Percentiles rank a stretch among this genome's conserved stretches.
phyloP scores from a whole-genome alignment of 2,888 invertebrate genomes.

The Hirudinaria manillensis region DNA sequence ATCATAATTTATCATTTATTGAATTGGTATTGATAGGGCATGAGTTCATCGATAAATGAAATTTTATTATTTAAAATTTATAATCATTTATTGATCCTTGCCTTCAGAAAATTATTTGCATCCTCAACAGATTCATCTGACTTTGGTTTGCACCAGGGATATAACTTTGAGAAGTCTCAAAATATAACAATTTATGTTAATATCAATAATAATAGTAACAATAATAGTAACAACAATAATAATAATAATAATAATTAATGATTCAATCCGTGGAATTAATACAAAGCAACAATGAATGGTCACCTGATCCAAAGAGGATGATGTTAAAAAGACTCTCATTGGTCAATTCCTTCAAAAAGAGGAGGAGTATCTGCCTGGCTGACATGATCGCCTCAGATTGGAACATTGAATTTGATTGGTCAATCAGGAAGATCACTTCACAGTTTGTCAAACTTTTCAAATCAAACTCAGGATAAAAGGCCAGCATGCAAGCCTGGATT shows the following conservation, averaged over 20 bases:
- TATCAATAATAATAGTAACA: background rate
- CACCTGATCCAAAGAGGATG: conserved; percentile 54
- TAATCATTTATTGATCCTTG: too few relatives aligned
- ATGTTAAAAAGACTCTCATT: conserved; percentile 53
- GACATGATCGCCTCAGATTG: conserved; percentile 43
- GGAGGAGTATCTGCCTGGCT: conserved; percentile 49
- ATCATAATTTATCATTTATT: too few relatives aligned
- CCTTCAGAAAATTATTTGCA: background rate
- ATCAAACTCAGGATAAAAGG: conserved; percentile 56
- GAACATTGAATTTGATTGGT: conserved; percentile 55
- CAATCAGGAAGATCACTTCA: conserved; percentile 52
- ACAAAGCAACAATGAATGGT: background rate
- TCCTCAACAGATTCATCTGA: conserved; percentile 3
- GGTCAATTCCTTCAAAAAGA: conserved; percentile 50
- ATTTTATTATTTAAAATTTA: too few relatives aligned
- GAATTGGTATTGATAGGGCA: too few relatives aligned
- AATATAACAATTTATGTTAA: too few relatives aligned
- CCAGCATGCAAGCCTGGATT: conserved; percentile 54
- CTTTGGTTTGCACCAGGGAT: background rate
- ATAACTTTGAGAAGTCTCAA: conserved; percentile 9
- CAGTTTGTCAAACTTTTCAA: conserved; percentile 43
- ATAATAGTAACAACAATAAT: too few relatives aligned
- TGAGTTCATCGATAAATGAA: too few relatives aligned
- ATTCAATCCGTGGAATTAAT: background rate
- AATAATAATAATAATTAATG: background rate